These are phyloP conservation scores for Pollenia griseotomentosa DNA, from an alignment of 2,888 invertebrate genomes.

Conservation along the genomic window DNA sequence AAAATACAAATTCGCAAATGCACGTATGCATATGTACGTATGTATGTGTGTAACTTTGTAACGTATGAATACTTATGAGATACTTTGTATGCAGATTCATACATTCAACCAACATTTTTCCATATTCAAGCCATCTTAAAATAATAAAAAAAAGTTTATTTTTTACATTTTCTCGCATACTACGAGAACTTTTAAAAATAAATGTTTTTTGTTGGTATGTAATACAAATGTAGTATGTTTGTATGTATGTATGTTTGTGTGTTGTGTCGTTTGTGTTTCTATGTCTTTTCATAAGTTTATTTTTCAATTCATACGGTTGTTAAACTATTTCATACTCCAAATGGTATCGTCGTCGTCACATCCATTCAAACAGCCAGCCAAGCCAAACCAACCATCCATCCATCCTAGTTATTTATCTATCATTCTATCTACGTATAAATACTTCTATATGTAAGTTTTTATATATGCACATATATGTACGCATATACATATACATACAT, in stretches of 20 bases:
- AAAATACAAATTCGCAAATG: not conserved
- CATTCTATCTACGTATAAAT: constrained; percentile 36
- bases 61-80: not conserved
- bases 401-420: constrained; percentile 55
- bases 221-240: not conserved
- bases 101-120: not conserved
- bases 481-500: not conserved
- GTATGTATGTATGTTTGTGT: not conserved
- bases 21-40: not conserved
- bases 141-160: not conserved
- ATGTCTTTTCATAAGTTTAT: constrained; percentile 69
- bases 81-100: constrained; percentile 16
- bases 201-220: not conserved
- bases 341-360: constrained; percentile 67
- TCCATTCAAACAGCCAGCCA: constrained; percentile 53
- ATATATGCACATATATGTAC: not conserved
- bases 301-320: constrained; percentile 73
- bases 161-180: not conserved
- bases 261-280: constrained; percentile 35
- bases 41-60: not conserved
- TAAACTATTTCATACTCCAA: constrained; percentile 73
- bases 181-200: no score
- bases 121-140: constrained; percentile 27
- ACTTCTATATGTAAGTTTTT: not conserved
- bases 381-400: constrained; percentile 55